Evolutionary conservation across 2,888 invertebrate genomes (phyloP), one percentile per base, ranked within the genome.

Genomic region (Cordilura impudica): DNA sequence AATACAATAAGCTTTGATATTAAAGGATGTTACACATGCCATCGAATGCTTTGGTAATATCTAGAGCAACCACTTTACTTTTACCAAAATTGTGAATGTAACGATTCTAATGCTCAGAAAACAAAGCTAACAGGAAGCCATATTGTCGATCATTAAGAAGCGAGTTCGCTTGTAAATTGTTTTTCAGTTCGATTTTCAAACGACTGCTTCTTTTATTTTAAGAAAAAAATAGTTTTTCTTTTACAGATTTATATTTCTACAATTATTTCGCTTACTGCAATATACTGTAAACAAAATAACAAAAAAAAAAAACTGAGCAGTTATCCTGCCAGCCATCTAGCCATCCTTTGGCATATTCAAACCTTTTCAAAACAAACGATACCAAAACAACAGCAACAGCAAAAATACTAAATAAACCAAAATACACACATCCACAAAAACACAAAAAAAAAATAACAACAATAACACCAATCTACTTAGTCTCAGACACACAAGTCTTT

Each of bases 401-500:
- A 18, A 10, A 29, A 67, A 21, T 3, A n/a, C 49, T 19, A 43
- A 51, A 67, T 26, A 47, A 65, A 23, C 12, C 19, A 35, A 23
- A 69, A 16, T 29, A 6, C 14, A 49, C 14, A 49, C 6, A 5
- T 4, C 26, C 14, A 31, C 43, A 26, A 61, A 12, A 29, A 53
- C n/a, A 39, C 29, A 49, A 51, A 63, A 65, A 19, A 61, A 8
- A 31, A 58, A 72, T 16, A 45, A 31, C 26, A 61, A 47, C 60
- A 21, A 35, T 19, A 14, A 63, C 63, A 51, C 26, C 18, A 49
- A 53, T 45, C 21, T 53, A 10, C 18, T 45, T 45, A 51, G 51
- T 67, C 58, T 58, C 73, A 73, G 73, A 66, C 65, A 51, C 29
- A 47, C 31, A 12, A 47, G 77, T 49, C 63, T 65, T 71, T 39